Evolutionary conservation across 2,797 vertebrate genomes (phyloP).

Genomic region (Tapera naevia): DNA sequence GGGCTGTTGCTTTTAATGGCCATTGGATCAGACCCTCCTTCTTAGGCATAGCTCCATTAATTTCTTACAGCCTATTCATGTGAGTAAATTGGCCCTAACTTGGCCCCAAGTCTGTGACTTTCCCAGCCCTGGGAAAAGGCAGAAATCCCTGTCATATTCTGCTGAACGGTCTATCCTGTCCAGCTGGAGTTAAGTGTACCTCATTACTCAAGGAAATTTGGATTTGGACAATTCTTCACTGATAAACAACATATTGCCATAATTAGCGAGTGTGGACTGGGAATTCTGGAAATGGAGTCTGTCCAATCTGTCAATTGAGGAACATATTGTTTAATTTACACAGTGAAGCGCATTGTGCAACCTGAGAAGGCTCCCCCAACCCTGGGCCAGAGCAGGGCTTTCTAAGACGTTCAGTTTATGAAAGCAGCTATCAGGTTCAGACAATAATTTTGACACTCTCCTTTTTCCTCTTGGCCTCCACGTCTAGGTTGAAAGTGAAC

Average conservation of each 20-base stretch:
- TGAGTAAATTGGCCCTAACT: not conserved
- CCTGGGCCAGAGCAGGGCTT: not conserved
- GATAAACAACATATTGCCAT: constrained; percentile 68
- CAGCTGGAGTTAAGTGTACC: constrained; percentile 66
- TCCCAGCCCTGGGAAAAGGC: constrained; percentile 33
- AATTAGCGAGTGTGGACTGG: constrained; percentile 60
- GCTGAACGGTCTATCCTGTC: not conserved
- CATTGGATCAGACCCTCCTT: not conserved
- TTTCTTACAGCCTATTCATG: not conserved
- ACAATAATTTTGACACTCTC: not conserved
- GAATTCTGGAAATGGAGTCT: constrained; percentile 56
- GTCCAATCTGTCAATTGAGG: constrained; percentile 37
- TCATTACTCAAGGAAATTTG: constrained; percentile 69
- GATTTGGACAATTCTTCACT: constrained; percentile 55
- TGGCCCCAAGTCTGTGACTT: constrained; percentile 35
- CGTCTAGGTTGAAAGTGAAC: not conserved
- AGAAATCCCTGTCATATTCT: constrained; percentile 51
- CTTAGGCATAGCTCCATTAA: not conserved
- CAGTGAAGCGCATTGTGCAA: not conserved
- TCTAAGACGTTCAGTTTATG: not conserved
- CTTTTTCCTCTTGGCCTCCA: not conserved
- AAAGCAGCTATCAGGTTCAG: not conserved
- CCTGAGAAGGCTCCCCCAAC: constrained; percentile 8
- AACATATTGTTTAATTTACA: constrained; percentile 48
- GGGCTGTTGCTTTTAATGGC: not conserved